Percentiles rank a stretch among this genome's conserved stretches.
These are phyloP conservation scores for Halichondria panicea DNA, from an alignment of 37 sponge, comb jelly and placozoan genomes.

Conservation along the genomic window DNA sequence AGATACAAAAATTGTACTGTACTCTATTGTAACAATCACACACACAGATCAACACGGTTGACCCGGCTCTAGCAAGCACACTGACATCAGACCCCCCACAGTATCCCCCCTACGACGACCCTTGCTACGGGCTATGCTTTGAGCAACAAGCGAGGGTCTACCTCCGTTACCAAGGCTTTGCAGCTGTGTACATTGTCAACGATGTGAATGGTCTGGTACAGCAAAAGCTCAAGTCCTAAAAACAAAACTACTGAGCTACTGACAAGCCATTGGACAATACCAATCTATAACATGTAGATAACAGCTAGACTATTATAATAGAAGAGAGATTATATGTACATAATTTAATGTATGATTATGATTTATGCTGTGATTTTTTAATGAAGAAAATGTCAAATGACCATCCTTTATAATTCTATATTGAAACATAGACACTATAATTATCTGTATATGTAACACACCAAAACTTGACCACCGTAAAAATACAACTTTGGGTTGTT, in stretches of 20 bases:
- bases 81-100: too few relatives aligned
- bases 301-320: background rate
- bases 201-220: constrained; percentile 7
- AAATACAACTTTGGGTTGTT: background rate
- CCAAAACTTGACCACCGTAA: background rate
- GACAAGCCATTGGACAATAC: too few relatives aligned
- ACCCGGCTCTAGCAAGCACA: too few relatives aligned
- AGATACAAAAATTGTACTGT: too few relatives aligned
- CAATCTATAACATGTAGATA: background rate
- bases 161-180: background rate
- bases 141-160: constrained; percentile 15
- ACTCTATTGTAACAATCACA: too few relatives aligned
- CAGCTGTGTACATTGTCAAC: background rate
- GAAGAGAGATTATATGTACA: background rate
- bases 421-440: background rate
- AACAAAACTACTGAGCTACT: background rate
- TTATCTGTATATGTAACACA: background rate
- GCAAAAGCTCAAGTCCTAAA: background rate
- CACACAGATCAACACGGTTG: too few relatives aligned
- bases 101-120: too few relatives aligned
- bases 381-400: background rate
- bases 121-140: background rate
- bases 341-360: background rate
- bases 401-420: background rate
- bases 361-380: too few relatives aligned